Percentiles rank a stretch among this genome's conserved stretches.
These are phyloP conservation scores for Adineta ricciae DNA, from an alignment of 2,888 invertebrate species.

Conservation along the genomic window DNA sequence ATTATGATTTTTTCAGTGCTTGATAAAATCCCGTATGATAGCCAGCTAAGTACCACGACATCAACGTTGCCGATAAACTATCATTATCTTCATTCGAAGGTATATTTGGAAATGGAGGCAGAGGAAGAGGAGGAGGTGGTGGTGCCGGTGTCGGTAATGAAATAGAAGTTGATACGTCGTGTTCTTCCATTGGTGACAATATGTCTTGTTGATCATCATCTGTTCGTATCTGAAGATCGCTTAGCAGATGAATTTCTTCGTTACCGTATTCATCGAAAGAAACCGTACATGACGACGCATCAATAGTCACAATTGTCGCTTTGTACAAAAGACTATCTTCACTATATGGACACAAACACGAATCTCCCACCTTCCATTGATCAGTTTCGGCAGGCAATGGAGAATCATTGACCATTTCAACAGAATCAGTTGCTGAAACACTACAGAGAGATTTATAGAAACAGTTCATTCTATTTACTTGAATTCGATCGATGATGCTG, in stretches of 20 bases:
- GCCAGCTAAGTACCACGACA: slow-evolving; percentile 32
- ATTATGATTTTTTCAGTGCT: slow-evolving; percentile 23
- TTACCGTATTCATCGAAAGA: slow-evolving; percentile 24
- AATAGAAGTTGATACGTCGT: not conserved
- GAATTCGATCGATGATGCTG: not conserved
- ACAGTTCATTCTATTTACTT: not conserved
- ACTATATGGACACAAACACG: slow-evolving; percentile 19
- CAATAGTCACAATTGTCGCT: slow-evolving; percentile 23
- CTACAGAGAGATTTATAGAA: not conserved
- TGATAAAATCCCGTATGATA: slow-evolving; percentile 33
- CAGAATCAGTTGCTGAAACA: not conserved
- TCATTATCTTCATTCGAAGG: not conserved
- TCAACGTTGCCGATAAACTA: slow-evolving; percentile 26
- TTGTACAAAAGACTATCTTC: slow-evolving; percentile 27
- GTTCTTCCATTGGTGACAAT: not conserved
- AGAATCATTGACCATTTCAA: not conserved
- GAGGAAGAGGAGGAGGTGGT: slow-evolving; percentile 20
- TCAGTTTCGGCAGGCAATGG: not conserved
- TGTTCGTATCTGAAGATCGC: not conserved
- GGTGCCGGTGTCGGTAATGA: not conserved
- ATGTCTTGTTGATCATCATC: not conserved
- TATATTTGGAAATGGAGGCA: not conserved
- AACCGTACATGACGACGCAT: slow-evolving; percentile 10
- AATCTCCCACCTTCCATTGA: slow-evolving; percentile 24
- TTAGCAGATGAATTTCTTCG: slow-evolving; percentile 27